These are phyloP conservation scores for Tragopan temminckii DNA, from an alignment of 2,797 vertebrate genomes.

Conservation along the genomic window DNA sequence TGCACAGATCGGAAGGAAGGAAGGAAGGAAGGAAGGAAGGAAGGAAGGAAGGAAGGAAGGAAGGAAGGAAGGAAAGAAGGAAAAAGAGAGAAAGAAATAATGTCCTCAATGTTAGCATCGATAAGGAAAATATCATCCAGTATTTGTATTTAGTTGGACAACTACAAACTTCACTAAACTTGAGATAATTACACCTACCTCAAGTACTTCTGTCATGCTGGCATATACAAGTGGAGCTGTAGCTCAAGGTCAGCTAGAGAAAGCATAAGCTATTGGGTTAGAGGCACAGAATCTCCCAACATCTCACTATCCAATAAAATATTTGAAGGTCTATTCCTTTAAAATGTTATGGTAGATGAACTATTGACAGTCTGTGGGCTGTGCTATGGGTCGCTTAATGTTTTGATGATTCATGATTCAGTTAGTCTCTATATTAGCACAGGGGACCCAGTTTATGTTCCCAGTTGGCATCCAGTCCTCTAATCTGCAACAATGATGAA, in stretches of 20 bases:
- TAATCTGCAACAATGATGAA: not conserved
- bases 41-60: too few relatives aligned
- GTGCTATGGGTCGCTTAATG: not conserved
- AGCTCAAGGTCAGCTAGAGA: not conserved
- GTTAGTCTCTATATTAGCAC: not conserved
- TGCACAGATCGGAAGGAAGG: not conserved
- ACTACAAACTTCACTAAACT: not conserved
- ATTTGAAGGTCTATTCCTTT: not conserved
- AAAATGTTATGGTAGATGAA: not conserved
- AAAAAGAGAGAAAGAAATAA: too few relatives aligned
- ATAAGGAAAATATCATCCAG: not conserved
- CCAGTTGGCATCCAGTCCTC: not conserved
- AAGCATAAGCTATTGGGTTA: not conserved
- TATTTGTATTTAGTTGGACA: not conserved
- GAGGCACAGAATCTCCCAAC: not conserved
- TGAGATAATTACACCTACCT: not conserved
- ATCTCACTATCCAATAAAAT: not conserved
- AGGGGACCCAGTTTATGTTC: rapidly evolving
- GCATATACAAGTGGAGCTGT: not conserved
- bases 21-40: too few relatives aligned
- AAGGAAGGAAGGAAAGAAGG: too few relatives aligned
- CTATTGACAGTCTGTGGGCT: not conserved
- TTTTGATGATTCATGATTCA: not conserved
- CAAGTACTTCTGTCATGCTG: not conserved
- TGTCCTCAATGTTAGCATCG: not conserved